These are phyloP conservation scores for Trialeurodes vaporariorum DNA, from an alignment of 1,140 invertebrate genomes.

Conservation along the genomic window DNA sequence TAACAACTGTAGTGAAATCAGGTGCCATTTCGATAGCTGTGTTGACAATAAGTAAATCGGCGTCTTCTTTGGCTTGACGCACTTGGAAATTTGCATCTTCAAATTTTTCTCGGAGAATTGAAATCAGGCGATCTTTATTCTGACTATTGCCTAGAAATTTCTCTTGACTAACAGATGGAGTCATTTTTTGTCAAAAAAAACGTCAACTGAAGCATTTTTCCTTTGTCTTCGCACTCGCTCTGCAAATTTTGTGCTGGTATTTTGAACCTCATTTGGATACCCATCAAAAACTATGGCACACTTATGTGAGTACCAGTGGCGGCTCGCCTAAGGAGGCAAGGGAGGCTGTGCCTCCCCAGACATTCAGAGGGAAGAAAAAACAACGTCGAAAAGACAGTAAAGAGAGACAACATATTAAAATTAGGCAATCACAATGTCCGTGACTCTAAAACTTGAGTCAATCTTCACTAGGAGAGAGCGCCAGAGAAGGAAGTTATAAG, in stretches of 20 bases:
- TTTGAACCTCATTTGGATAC: slow-evolving; percentile 6
- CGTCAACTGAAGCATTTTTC: slow-evolving; percentile 7
- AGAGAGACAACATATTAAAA: too few relatives aligned
- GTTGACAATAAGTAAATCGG: slow-evolving; percentile 20
- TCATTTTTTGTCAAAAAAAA: slow-evolving; percentile 6
- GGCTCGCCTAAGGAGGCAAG: too few relatives aligned
- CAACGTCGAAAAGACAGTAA: too few relatives aligned
- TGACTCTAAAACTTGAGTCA: too few relatives aligned
- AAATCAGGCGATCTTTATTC: neutral
- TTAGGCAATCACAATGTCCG: too few relatives aligned
- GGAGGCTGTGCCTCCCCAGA: too few relatives aligned
- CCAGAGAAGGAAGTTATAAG: too few relatives aligned
- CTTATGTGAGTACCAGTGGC: too few relatives aligned
- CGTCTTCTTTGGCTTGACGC: slow-evolving; percentile 16
- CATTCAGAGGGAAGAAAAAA: too few relatives aligned
- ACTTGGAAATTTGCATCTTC: slow-evolving; percentile 4
- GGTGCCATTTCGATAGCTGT: slow-evolving; percentile 16
- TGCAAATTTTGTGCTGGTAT: neutral
- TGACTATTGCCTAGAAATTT: slow-evolving; percentile 3
- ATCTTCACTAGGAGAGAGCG: too few relatives aligned
- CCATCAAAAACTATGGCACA: slow-evolving; percentile 23
- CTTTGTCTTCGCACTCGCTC: neutral
- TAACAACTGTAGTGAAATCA: slow-evolving; percentile 6
- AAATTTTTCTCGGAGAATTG: neutral
- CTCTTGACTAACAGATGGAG: neutral